Evolutionary conservation across 2,797 vertebrate species (phyloP), one percentile per base, ranked within the genome.

Genomic region (Crenichthys baileyi): DNA sequence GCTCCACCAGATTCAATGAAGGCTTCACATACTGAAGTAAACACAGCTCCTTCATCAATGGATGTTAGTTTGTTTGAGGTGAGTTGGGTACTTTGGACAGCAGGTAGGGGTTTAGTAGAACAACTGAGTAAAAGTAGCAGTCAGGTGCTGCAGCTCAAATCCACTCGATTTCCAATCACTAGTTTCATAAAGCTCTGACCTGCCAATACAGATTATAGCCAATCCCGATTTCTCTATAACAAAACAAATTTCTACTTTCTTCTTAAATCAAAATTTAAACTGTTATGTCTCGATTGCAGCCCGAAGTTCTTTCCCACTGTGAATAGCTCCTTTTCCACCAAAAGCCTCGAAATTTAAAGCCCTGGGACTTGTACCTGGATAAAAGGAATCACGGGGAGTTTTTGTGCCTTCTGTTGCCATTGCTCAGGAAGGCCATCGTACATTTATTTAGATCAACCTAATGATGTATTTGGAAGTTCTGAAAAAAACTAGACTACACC

Each of bases 51-150:
- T 13, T 88, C 88, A n/a, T 71, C 72, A 4, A 85, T 61, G 48
- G 85, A 94, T 9, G 89, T 95, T 78, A 95, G 89, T 39, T 85
- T 97, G 70, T 94, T 84, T 51, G 94, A 95, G 93, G 95, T 96
- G 83, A 90, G 83, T 46, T 36, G 2, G 11, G 29, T 3, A n/a
- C 20, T 18, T 7, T 31, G 31, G 8, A 2, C 51, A 26, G 18
- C 7, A 63, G 18, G 20, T 0, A 18, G 0, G 3, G 1, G 41
- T 48, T 29, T 48, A 15, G 12, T 58, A 13, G 3, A 58, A 56
- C 3, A 41, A n/a, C 11, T 55, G 16, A 22, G 18, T 0, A 26
- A 29, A 53, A 13, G 24, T 53, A 61, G 15, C 16, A 61, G 60
- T 18, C 29, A 31, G 29, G 1, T 22, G 51, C 3, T 36, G 9